Evolutionary conservation across 2,888 invertebrate species (phyloP), one percentile per base, ranked within the genome.

Genomic region (Ephialtes manifestator): DNA sequence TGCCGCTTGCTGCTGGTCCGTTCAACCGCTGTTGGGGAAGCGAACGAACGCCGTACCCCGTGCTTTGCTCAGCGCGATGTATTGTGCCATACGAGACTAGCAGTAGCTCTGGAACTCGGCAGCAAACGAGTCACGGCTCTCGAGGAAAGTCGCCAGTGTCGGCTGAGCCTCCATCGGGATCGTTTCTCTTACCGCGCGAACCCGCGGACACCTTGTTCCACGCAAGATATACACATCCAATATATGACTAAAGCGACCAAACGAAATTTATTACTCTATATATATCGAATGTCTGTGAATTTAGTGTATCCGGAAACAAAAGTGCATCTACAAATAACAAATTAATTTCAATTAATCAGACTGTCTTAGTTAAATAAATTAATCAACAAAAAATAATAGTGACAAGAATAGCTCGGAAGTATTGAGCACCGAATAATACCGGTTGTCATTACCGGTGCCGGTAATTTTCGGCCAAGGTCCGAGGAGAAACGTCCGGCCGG

Each of bases 91-190:
- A 78, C 81, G 68, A 68, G 68, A 68, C 55, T 58, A 15, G 55
- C 24, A 39, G 55, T 55, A 24, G 55, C 72, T 55, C 55, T 51
- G 51, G 77, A 39, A 48, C 75, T 55, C 75, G 55, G 55, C 55
- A 24, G 51, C 81, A 82, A 82, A 79, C 85, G 82, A 85, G 82
- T 77, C 84, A 39, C 35, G 58, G 48, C 85, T 75, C 85, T 79
- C 85, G 85, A 82, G 82, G 82, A 85, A 85, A 85, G 82, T 85
- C 67, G 85, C 82, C 85, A 85, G 85, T 85, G 82, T 85, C 68
- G 85, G 82, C 76, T 79, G 85, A 85, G 82, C 82, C 85, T 82
- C 68, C 85, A 76, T 83, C 79, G 82, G 65, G 70, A 85, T 85
- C 85, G 85, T 81, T 78, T 78, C 84, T 74, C 39, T 75, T 39